A percentile compares a stretch with the other conserved stretches of the same genome.
These are phyloP conservation scores for Caloenas nicobarica DNA, from an alignment of 2,113 vertebrate genomes.

Conservation along the genomic window DNA sequence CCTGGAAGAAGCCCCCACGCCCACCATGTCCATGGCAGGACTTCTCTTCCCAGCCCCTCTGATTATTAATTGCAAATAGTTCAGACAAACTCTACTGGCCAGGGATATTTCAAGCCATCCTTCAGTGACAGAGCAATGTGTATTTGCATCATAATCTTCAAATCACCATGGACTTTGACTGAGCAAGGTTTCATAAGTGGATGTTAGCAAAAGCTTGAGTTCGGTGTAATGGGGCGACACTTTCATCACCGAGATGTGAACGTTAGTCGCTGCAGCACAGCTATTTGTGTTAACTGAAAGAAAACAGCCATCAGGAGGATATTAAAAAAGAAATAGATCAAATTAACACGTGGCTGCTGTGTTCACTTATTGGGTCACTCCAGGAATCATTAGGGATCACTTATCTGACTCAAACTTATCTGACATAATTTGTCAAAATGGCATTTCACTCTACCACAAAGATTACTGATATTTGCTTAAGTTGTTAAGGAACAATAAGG, in stretches of 20 bases:
- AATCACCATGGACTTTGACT: not conserved
- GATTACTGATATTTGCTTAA: not conserved
- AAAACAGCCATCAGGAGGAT: not conserved
- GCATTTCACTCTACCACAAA: not conserved
- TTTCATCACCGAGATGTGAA: not conserved
- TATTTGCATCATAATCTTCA: slow-evolving; percentile 32
- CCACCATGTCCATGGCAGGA: not conserved
- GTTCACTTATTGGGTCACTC: not conserved
- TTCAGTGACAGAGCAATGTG: not conserved
- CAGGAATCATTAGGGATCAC: not conserved
- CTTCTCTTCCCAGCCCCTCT: not conserved
- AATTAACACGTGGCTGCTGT: not conserved
- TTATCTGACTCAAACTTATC: not conserved
- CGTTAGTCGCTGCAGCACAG: not conserved
- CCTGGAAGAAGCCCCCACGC: not conserved
- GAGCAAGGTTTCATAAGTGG: not conserved
- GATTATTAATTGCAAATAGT: not conserved
- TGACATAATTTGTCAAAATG: not conserved
- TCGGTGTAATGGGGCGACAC: not conserved
- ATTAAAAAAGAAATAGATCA: not conserved
- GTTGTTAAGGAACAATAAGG: not conserved
- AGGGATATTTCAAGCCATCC: not conserved
- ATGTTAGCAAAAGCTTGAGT: not conserved
- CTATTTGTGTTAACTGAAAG: not conserved
- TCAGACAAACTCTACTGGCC: not conserved